Base-by-base conservation (phyloP, 2,797 vertebrate genomes). In the Myotis planiceps region DNA sequence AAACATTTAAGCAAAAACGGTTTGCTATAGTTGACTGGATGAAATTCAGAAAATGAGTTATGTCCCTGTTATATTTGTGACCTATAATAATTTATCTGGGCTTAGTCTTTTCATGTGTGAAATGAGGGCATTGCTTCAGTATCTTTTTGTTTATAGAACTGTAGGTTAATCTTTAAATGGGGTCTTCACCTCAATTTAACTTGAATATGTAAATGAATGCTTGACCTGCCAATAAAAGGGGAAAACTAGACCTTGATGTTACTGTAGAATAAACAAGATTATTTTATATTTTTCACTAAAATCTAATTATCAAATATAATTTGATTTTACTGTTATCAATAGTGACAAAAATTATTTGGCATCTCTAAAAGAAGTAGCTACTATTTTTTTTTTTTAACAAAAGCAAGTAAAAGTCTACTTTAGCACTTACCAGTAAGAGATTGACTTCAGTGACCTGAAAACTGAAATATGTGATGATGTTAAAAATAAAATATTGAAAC, bases 401-500 rank as follows among this genome's bases (percentile, higher is more conserved):
- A 90, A 89, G 6, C 29, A 93, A 75, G 18, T 94, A 39, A 4
- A 21, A 85, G 34, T 76, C 25, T 14, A 78, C 16, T 49, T 81
- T 15, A 75, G 12, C 16, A 93, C 27, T 92, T 83, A 89, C 69
- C 18, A 92, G 23, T 37, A 60, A 58, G 12, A 58, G 34, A 12
- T 81, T 91, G 32, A 65, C 66, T 68, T 94, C 15, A 32, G 34
- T 82, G 23, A 14, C 87, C 58, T 75, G 18, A 94, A 91, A 92
- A 76, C 55, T 95, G 14, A 90, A 91, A 69, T 82, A 58, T 93
- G 1, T 92, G 27, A 71, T 69, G 78, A 74, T 27, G 9, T 55
- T 74, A 88, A 21, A 65, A 69, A 90, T 68, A 88, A 92, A 85
- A 68, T 53, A 80, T 32, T 92, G n/a, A 95, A 86, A 37, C 15